A percentile compares a stretch with the other conserved stretches of the same genome.
Conservation (phyloP, 2,888 invertebrate genomes). For the Druceiella hillmani region DNA sequence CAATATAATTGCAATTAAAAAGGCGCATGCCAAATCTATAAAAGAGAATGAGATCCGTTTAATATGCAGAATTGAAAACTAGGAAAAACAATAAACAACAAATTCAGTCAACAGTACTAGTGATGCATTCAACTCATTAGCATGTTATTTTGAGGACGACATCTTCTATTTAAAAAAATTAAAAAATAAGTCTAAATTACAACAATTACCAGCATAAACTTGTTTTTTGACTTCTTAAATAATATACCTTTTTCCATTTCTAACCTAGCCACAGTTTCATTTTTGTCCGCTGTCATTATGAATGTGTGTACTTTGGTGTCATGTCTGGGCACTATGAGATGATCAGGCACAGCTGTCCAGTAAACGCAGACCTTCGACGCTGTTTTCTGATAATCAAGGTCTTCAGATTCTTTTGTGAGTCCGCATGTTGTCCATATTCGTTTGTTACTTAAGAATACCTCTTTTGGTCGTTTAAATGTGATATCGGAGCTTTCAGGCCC, state of each 20-base stretch:
- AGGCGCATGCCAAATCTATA: no score
- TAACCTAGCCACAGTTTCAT: conserved; percentile 40
- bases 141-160: no score
- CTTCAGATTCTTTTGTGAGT: conserved; percentile 38
- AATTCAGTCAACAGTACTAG: no score
- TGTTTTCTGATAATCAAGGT: conserved; percentile 35
- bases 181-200: neutral
- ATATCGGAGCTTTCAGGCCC: conserved; percentile 41
- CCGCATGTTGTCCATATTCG: conserved; percentile 41
- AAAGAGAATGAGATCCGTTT: no score
- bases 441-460: conserved; percentile 37
- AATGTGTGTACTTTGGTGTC: conserved; percentile 46
- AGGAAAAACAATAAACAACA: no score
- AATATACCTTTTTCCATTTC: conserved; percentile 39
- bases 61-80: no score
- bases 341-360: conserved; percentile 47
- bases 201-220: neutral
- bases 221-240: no score
- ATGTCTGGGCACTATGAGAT: conserved; percentile 43
- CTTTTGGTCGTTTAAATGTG: conserved; percentile 34
- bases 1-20: no score
- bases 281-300: conserved; percentile 49
- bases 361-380: conserved; percentile 40
- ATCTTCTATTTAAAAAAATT: no score
- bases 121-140: no score